Evolutionary conservation across 2,888 invertebrate genomes (phyloP), one percentile per base, ranked within the genome.

Genomic region (Luffia ferchaultella): DNA sequence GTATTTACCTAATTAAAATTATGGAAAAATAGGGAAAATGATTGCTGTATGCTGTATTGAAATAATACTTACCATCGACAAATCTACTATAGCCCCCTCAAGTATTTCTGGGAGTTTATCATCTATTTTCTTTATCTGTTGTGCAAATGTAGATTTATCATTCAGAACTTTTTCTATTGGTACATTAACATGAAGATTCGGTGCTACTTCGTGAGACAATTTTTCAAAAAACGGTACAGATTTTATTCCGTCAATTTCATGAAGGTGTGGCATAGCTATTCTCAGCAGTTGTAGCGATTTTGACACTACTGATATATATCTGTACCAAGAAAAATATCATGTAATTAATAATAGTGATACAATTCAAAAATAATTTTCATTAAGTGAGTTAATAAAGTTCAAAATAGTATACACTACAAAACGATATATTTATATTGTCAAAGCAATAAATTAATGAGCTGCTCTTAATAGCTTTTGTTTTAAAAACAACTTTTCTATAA

Each of bases 241-340:
- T 16, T 55, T 67, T 49, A 83, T 61, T 0, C 80, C 79, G 0
- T 65, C 64, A 0, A 82, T 61, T 47, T 76, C 72, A 45, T 72
- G 69, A 0, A 83, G 54, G 52, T 83, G 73, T 0, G 77, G 76
- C 1, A 76, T 47, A 43, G 76, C 68, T 0, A 77, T 67, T 51
- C 69, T 60, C 1, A 83, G 53, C 0, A 83, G 57, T 43, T 64
- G 68, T 0, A 65, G 53, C 0, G 73, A 69, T 20, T 67, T 62
- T 0, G 76, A 60, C 9, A 77, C 47, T 1, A 79, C 69, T 57
- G 67, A 65, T 0, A 66, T 53, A 18, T 76, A 66, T 48, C 82
- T 82, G 60, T n/a, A n/a, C n/a, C n/a, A n/a, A n/a, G n/a, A 63
- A 64, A 48, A 46, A 42, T 5, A 19, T n/a, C 30, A 15, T 9